Evolutionary conservation across 1,140 invertebrate species (phyloP), one percentile per base, ranked within the genome.

Genomic region (Archivesica marissinica): DNA sequence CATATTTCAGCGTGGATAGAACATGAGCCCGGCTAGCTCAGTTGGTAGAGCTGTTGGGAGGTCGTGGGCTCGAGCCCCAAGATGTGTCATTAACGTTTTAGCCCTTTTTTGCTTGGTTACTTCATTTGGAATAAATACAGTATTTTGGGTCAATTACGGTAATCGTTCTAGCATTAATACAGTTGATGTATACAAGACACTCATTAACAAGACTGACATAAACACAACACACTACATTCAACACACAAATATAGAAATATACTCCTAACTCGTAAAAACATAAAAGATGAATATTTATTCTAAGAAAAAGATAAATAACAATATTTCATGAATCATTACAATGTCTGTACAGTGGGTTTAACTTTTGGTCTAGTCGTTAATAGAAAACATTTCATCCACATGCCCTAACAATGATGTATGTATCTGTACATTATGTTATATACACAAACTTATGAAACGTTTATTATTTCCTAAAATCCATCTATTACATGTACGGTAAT

Each of bases 271-370:
- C 56, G 72, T 75, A 75, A 75, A 75, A 75, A 75, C 47, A 75
- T 54, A 54, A 54, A 75, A 75, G 72, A 75, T 75, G 72, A 75
- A 75, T 75, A 75, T n/a, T 56, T 35, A n/a, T 54, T 75, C 47
- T 75, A 75, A 75, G 72, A 75, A 75, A 75, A 54, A 52, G 72
- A 52, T 75, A 75, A 75, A 75, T 75, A 75, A 75, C 72, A 50
- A 74, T 38, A 75, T 35, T 52, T 52, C 25, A 75, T 75, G 72
- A 47, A 75, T 33, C 17, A 35, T n/a, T 54, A 47, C 41, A 66
- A 41, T 11, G 20, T 35, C 39, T 70, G 66, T 70, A 70, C 66
- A 70, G 4, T 28, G 13, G 11, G 1, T 70, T 47, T 70, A 6
- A 70, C 66, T 47, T 25, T 70, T 70, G 38, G 39, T 70, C 66